Evolutionary conservation across 2,797 vertebrate species (phyloP).

Genomic region (Sylvilagus floridanus): DNA sequence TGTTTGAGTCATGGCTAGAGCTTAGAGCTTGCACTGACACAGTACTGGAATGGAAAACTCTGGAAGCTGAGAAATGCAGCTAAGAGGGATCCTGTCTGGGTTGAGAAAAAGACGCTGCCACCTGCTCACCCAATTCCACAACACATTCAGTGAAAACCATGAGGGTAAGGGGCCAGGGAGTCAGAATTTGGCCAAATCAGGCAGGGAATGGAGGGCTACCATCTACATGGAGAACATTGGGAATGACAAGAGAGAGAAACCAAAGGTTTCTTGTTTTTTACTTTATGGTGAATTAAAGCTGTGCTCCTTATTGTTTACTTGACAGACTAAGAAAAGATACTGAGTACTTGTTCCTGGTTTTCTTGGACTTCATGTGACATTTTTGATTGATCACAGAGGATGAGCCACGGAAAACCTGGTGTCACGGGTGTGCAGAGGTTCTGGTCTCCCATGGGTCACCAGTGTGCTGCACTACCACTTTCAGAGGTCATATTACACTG

Average conservation of each 20-base stretch:
- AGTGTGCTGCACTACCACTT: not conserved
- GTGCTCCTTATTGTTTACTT: not conserved
- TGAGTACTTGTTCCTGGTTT: not conserved
- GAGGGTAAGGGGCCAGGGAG: not conserved
- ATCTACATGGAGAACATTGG: rapidly evolving
- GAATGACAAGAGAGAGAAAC: not conserved
- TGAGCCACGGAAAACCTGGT: not conserved
- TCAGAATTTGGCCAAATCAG: rapidly evolving
- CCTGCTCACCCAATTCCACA: rapidly evolving
- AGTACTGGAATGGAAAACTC: not conserved
- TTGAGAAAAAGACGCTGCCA: rapidly evolving
- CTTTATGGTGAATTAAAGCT: not conserved
- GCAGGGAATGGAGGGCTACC: rapidly evolving
- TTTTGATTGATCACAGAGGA: not conserved
- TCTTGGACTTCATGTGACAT: not conserved
- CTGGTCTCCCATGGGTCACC: not conserved
- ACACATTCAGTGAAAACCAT: rapidly evolving
- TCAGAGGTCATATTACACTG: not conserved
- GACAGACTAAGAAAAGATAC: not conserved
- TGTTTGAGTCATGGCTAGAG: not conserved
- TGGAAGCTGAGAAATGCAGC: not conserved
- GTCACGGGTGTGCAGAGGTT: not conserved
- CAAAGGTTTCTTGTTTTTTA: too few relatives aligned
- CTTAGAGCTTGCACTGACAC: not conserved
- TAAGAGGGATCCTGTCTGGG: too few relatives aligned